phyloP scores from a whole-genome alignment of 2,888 invertebrate species.

The Drosophila buzzatii region DNA sequence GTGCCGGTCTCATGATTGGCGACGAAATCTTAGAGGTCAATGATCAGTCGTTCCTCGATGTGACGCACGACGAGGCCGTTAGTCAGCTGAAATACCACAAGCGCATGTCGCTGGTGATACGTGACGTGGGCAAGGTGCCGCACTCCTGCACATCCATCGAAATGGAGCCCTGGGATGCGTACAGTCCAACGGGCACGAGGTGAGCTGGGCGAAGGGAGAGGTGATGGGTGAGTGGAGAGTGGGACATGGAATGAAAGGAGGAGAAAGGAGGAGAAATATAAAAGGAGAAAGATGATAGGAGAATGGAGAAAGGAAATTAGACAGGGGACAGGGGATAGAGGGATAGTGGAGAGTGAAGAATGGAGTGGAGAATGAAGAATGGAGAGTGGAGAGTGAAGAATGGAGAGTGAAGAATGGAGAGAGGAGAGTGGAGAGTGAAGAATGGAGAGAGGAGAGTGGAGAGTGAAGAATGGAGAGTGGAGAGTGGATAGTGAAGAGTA shows the following conservation, averaged over 20 bases:
- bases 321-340: not conserved
- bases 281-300: not conserved
- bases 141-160: conserved; percentile 95
- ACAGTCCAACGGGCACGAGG: conserved; percentile 86
- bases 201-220: conserved; percentile 29
- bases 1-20: conserved; percentile 96
- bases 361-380: no score
- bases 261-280: not conserved
- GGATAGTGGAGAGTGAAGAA: no score
- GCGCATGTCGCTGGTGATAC: conserved; percentile 94
- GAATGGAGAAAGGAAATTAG: no score
- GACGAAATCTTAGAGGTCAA: conserved; percentile 98
- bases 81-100: conserved; percentile 96
- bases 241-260: no score
- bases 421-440: not conserved
- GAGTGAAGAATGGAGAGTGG: no score
- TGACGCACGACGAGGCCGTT: conserved; percentile 97
- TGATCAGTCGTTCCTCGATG: conserved; percentile 95
- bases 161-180: conserved; percentile 89
- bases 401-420: not conserved
- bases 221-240: not conserved
- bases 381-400: no score
- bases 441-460: not conserved
- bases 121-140: conserved; percentile 97
- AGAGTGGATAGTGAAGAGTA: no score